Base-by-base conservation (phyloP, 2,113 vertebrate species). In the Pomatorhinus ruficollis region DNA sequence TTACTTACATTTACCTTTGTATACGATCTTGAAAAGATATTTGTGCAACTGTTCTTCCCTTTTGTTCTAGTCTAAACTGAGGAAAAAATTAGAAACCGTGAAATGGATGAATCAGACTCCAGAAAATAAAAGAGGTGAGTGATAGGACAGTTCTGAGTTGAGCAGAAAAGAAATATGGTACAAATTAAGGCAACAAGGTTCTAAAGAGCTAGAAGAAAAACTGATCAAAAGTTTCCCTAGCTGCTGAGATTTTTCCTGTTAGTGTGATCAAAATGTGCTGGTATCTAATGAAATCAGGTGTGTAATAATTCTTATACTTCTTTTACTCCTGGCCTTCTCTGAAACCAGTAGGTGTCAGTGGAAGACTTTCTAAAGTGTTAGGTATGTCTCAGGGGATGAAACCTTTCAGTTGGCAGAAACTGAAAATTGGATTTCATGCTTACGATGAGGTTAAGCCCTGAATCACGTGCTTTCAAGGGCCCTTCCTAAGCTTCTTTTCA, bases 31-130 rank as follows among this genome's bases (percentile, higher is more conserved):
- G 11, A 75, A 76, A 65, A 63, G 2, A 8, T 8, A 11, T 37
- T 60, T 45, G 7, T 50, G 25, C 37, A 47, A 66, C 11, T n/a
- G 9, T 12, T 22, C 19, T 52, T 76, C 23, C 77, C 13, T 86
- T 74, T 35, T 69, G 5, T 45, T 63, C 15, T 27, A 24, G 59
- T 74, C 44, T 83, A 98, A 97, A 93, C 89, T 97, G 78, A 96
- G 92, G 87, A 85, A 90, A 42, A 88, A 98, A 56, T 83, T 98
- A 56, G 91, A 97, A 90, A 86, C 22, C 6, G 85, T 95, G 37
- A 66, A 54, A 8, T 0, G 0, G 9, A 15, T 90, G 77, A 93
- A 63, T 13, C 59, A 28, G 5, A 25, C 45, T 31, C 57, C 37
- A 20, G 83, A 97, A 65, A 74, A 94, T 28, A 78, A 60, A 82